Percentiles rank a stretch among this genome's conserved stretches.
phyloP scores from a whole-genome alignment of 2,888 invertebrate species.

The Heteromurus nitidus region DNA sequence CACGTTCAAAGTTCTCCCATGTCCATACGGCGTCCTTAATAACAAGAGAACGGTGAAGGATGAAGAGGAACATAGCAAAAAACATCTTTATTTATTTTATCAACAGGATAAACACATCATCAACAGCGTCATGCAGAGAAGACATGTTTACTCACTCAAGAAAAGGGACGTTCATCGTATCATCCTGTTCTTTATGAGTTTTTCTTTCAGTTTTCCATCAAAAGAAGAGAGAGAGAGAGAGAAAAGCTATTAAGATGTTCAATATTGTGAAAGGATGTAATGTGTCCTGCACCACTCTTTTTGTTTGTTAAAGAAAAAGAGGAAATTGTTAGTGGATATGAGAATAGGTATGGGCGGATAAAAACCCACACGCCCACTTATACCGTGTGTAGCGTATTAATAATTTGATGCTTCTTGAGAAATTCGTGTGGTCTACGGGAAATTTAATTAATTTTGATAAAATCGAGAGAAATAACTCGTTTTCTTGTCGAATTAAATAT shows the following conservation, averaged over 20 bases:
- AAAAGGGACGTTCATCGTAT: conserved; percentile 7
- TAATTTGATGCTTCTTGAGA: too few relatives aligned
- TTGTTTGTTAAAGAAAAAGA: conserved; percentile 29
- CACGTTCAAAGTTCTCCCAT: too few relatives aligned
- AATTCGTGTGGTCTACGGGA: not conserved
- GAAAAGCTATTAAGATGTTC: conserved; percentile 48
- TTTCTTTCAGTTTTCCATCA: conserved; percentile 12
- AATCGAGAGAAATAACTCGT: not conserved
- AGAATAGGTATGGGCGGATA: not conserved
- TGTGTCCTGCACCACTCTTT: too few relatives aligned
- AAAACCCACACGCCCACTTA: conserved; percentile 31
- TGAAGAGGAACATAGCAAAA: conserved; percentile 9
- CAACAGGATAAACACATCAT: conserved; percentile 25
- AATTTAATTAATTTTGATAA: not conserved
- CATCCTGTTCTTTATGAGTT: conserved; percentile 47
- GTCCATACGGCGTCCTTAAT: too few relatives aligned
- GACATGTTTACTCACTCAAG: conserved; percentile 54
- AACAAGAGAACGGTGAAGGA: too few relatives aligned
- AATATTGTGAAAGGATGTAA: conserved; percentile 55
- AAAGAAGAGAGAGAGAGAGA: not conserved
- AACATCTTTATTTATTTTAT: conserved; percentile 4
- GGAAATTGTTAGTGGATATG: conserved; percentile 40
- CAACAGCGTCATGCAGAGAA: conserved; percentile 39
- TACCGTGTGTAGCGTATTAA: too few relatives aligned
- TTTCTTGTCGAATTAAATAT: too few relatives aligned